Conservation (phyloP, 1,140 invertebrate genomes). For the Panagrolaimus sp. region DNA sequence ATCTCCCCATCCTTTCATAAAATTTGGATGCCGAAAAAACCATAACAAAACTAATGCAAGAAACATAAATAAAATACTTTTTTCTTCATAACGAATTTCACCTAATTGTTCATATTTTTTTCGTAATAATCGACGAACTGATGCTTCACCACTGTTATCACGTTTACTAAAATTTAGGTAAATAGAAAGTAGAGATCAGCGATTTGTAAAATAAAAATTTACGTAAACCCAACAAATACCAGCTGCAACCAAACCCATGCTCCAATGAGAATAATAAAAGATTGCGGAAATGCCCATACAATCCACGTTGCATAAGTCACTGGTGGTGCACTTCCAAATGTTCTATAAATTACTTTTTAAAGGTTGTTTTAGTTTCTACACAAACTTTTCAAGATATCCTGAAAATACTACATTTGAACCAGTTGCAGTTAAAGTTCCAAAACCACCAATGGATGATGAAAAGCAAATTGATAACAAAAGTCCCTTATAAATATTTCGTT, state of each 20-base stretch:
- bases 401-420: slow-evolving; percentile 80
- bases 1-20: slow-evolving; percentile 70
- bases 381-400: slow-evolving; percentile 68
- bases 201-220: neutral
- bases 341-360: neutral
- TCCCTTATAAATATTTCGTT: slow-evolving; percentile 38
- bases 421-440: slow-evolving; percentile 75
- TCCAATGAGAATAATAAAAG: slow-evolving; percentile 67
- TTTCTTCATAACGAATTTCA: slow-evolving; percentile 69
- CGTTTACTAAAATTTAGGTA: slow-evolving; percentile 23
- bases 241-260: slow-evolving; percentile 68
- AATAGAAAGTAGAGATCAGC: neutral
- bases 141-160: slow-evolving; percentile 26
- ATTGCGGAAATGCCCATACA: slow-evolving; percentile 67
- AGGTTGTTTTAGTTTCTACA: slow-evolving; percentile 11
- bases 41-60: slow-evolving; percentile 73
- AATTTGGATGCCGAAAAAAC: slow-evolving; percentile 79
- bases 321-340: slow-evolving; percentile 23
- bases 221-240: slow-evolving; percentile 67
- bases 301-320: slow-evolving; percentile 74
- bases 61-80: slow-evolving; percentile 71
- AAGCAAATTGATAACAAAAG: slow-evolving; percentile 72
- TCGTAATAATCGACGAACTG: slow-evolving; percentile 53
- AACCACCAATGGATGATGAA: slow-evolving; percentile 73
- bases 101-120: slow-evolving; percentile 62